These are phyloP conservation scores for Anarhynchus alexandrinus DNA, from an alignment of 2,113 vertebrate genomes.

Conservation along the genomic window DNA sequence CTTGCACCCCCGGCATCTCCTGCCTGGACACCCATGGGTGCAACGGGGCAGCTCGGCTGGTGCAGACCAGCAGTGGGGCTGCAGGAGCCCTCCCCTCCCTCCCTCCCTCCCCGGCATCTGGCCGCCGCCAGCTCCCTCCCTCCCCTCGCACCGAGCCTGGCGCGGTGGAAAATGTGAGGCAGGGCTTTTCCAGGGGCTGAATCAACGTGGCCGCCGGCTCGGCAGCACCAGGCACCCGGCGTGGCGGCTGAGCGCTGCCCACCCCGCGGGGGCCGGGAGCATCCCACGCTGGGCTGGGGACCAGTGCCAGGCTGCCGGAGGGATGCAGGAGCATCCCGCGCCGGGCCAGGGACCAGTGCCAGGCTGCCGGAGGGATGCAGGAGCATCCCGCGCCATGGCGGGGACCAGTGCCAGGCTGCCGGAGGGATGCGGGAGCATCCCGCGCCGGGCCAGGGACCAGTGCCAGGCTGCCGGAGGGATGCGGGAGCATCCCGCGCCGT, in stretches of 20 bases:
- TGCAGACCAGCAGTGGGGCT: fast-evolving
- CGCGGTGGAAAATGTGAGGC: neutral
- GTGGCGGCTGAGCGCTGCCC: fast-evolving
- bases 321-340: neutral
- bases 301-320: fast-evolving
- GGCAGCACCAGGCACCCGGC: neutral
- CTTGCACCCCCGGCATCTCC: neutral
- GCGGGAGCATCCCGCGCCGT: neutral
- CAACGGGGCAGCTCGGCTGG: fast-evolving
- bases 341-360: fast-evolving
- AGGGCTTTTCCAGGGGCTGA: neutral
- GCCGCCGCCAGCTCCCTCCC: neutral
- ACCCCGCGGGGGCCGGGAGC: fast-evolving
- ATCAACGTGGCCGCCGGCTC: neutral
- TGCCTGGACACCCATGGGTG: neutral
- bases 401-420: neutral
- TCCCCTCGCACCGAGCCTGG: neutral
- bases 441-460: fast-evolving
- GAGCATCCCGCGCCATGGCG: neutral
- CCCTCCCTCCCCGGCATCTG: neutral
- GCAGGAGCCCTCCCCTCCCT: neutral
- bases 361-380: fast-evolving
- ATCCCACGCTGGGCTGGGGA: fast-evolving
- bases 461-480: neutral
- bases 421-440: neutral